phyloP scores from a whole-genome alignment of 1,140 invertebrate species.

The Phocides pigmalion region DNA sequence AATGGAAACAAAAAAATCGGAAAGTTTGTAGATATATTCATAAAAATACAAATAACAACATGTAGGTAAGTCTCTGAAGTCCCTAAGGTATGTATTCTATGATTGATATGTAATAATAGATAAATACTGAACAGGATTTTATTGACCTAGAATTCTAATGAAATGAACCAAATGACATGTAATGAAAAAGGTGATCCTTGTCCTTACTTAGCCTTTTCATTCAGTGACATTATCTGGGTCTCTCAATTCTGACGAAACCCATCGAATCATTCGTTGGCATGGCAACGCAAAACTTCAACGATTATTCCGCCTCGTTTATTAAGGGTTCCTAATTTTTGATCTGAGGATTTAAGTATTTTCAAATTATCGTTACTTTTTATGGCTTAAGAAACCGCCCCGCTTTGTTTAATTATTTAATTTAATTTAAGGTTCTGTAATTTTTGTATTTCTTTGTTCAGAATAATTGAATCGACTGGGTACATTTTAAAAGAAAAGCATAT shows the following conservation, averaged over 20 bases:
- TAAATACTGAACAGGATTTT: too few species aligned
- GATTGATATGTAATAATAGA: too few species aligned
- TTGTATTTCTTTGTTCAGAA: too few species aligned
- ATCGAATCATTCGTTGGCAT: constrained; percentile 68
- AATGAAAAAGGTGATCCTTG: background rate
- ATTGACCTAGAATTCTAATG: too few species aligned
- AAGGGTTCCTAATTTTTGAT: constrained; percentile 67
- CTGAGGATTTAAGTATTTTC: constrained; percentile 52
- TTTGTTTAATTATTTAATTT: background rate
- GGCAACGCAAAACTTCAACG: constrained; percentile 64
- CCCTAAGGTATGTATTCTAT: too few species aligned
- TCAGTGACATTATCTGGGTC: constrained; percentile 55
- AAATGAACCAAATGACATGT: too few species aligned
- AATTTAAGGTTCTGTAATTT: background rate
- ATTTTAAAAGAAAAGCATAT: too few species aligned
- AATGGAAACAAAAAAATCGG: too few species aligned
- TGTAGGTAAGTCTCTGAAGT: too few species aligned
- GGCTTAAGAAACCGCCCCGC: constrained; percentile 31
- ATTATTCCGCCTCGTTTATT: constrained; percentile 73
- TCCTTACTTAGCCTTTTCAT: constrained; percentile 42
- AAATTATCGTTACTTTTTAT: constrained; percentile 54
- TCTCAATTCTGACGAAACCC: constrained; percentile 58
- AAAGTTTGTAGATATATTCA: too few species aligned
- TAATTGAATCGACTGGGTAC: too few species aligned
- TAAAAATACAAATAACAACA: too few species aligned